Evolutionary conservation across 1,140 invertebrate genomes (phyloP), one percentile per base, ranked within the genome.

Genomic region (Arion vulgaris): DNA sequence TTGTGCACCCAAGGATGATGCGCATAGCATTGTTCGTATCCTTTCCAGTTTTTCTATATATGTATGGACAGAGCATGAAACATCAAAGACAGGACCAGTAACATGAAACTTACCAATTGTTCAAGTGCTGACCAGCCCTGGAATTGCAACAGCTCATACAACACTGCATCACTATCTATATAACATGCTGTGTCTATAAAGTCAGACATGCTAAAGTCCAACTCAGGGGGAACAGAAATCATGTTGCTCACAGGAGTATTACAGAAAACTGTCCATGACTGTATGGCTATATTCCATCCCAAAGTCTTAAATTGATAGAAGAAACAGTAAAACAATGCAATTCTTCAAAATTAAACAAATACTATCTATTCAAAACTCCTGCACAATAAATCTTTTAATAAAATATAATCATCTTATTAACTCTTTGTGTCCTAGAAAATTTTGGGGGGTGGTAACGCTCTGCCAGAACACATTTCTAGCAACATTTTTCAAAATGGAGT

Each of bases 151-250:
- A 83, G 68, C 69, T 88, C 87, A 32, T 62, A 51, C 53, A 79
- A 68, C 28, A 88, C n/a, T 53, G 32, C 74, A 26, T 79, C 85
- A 28, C 84, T 68, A 69, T 88, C 85, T 11, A 88, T 39, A 0
- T 36, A 28, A 78, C 87, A 88, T 17, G 85, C 36, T 38, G 68
- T 74, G 5, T 51, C 28, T 26, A 85, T 53, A 72, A 87, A 86
- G 0, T 51, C 51, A 38, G 71, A 71, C 26, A 84, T 76, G 81
- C 76, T 85, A 68, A 86, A 84, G 23, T 45, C 53, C 19, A 80
- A 36, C 9, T 75, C 82, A 23, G 83, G 57, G 2, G 84, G 86
- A 17, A 83, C 82, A n/a, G 84, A 80, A 66, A 83, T 62, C 26
- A 85, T 49, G 1, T 66, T 32, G 23, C 23, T 26, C 34, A 69